These are phyloP conservation scores for Aporophyla lueneburgensis DNA, from an alignment of 2,888 invertebrate genomes.

Conservation along the genomic window DNA sequence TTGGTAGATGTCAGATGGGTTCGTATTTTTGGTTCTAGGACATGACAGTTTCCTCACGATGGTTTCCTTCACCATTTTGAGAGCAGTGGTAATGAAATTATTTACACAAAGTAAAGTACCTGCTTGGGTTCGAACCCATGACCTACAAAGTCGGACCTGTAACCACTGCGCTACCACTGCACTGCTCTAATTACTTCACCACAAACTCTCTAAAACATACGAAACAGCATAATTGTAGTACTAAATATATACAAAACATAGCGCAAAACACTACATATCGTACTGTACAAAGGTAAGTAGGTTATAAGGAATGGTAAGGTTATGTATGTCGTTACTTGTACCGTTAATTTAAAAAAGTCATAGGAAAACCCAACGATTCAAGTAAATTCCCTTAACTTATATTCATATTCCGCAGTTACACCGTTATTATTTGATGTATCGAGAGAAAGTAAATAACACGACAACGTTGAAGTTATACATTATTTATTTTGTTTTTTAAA, in stretches of 20 bases:
- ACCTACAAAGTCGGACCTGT: no score
- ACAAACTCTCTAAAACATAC: neutral
- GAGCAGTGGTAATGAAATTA: no score
- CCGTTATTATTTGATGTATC: constrained; percentile 49
- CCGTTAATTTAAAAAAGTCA: constrained; percentile 12
- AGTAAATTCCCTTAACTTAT: constrained; percentile 25
- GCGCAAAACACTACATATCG: neutral
- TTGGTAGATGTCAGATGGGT: no score
- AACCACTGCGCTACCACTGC: no score
- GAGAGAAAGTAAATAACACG: constrained; percentile 42
- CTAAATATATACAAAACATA: neutral
- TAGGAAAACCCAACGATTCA: constrained; percentile 39
- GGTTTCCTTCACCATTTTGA: no score
- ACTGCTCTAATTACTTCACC: no score
- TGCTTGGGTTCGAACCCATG: no score
- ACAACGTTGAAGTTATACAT: constrained; percentile 1
- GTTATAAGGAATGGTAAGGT: neutral
- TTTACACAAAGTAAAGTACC: no score
- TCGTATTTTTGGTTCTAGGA: no score
- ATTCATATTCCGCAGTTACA: constrained; percentile 4
- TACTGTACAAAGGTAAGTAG: neutral
- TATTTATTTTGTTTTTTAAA: constrained; percentile 24
- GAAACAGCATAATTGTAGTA: neutral
- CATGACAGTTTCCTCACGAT: no score
- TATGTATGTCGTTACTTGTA: constrained; percentile 7